Base-by-base conservation (phyloP, 2,797 vertebrate genomes). In the Sebastes dallii region DNA sequence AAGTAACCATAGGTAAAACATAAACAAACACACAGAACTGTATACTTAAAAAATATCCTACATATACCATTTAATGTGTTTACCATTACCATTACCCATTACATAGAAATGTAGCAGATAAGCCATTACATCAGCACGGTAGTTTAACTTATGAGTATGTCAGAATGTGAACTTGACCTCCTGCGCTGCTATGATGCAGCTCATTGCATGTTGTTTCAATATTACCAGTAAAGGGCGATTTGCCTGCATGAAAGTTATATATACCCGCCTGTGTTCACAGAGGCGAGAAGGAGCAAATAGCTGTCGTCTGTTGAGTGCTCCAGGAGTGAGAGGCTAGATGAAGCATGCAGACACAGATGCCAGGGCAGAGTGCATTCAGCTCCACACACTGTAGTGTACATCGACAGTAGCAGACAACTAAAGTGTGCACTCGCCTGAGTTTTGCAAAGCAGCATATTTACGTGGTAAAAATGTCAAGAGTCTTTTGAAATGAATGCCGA, bases 271-370 rank as follows among this genome's bases (percentile, higher is more conserved):
- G 32, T 86, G 42, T 84, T 88, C 50, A 67, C 30, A 62, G 52
- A 78, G 66, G 65, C 24, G 39, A 56, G 46, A 67, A 73, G 54
- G 36, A 66, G 65, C 20, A 72, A 71, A 83, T 71, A 32, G 27
- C 56, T 75, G 67, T 56, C 12, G 12, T 79, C 36, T 68, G 52
- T 39, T 85, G 78, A 62, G 61, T 69, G 58, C 70, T 85, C 32
- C 20, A 12, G 27, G 69, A 25, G 29, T 56, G 55, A 64, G n/a
- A 77, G 75, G 56, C 54, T 32, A 56, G 18, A 71, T 77, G 54
- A 76, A 66, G 78, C 75, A 84, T 73, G 62, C 55, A 83, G 59
- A 75, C 54, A 78, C 68, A 85, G 61, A 77, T 56, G 67, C 72
- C 34, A 36, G n/a, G 59, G 55, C 62, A 62, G 66, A 77, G 46